Conservation (phyloP, 2,113 vertebrate genomes). For the Xiphorhynchus elegans region DNA sequence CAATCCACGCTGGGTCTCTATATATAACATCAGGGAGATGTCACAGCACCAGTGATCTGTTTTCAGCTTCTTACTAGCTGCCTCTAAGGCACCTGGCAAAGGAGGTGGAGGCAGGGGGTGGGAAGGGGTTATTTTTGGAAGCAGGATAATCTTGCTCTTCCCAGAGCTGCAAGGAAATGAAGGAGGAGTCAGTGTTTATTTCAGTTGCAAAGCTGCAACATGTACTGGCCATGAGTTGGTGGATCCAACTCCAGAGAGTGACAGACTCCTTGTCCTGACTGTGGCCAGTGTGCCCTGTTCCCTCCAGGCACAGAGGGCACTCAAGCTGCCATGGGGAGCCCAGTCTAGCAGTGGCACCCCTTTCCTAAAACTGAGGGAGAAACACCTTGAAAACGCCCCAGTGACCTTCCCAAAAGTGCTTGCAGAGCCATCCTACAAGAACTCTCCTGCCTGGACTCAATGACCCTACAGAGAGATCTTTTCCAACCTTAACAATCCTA, state of each 20-base stretch:
- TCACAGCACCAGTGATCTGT: background rate
- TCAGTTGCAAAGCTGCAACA: background rate
- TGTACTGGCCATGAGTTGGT: background rate
- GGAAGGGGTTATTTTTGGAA: slow-evolving; percentile 47
- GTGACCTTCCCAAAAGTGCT: background rate
- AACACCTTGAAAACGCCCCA: background rate
- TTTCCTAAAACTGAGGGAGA: background rate
- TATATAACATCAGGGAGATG: background rate
- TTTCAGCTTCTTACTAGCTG: background rate
- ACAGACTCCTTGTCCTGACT: background rate
- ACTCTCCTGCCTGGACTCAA: background rate
- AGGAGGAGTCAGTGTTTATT: background rate
- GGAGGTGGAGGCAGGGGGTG: background rate
- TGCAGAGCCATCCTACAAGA: background rate
- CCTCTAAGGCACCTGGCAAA: slow-evolving; percentile 10
- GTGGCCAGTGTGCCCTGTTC: background rate
- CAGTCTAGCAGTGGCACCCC: background rate
- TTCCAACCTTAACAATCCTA: background rate
- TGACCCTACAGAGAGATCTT: background rate
- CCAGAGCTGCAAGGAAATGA: background rate
- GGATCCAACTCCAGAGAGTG: background rate
- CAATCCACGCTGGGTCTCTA: background rate
- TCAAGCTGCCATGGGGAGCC: background rate
- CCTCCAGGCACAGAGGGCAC: background rate
- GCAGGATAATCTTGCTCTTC: background rate